Percentiles rank a stretch among this genome's conserved stretches.
Evolutionary conservation across 2,113 vertebrate genomes (phyloP).

Genomic region (Crocuta crocuta): DNA sequence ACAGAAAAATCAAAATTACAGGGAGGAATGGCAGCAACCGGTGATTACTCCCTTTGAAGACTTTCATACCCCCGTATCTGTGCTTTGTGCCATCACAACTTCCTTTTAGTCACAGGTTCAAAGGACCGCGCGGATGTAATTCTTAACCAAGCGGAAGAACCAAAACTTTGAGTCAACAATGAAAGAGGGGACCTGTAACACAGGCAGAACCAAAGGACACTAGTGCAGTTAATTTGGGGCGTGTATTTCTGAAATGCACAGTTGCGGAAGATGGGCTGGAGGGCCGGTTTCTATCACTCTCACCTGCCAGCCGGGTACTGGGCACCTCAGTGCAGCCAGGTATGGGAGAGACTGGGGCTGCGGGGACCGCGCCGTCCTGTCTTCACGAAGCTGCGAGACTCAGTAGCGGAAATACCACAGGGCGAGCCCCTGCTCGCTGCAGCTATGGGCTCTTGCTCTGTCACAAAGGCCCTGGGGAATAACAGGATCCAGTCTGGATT

Average conservation of each 20-base stretch:
- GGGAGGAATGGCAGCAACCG: not conserved
- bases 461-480: not conserved
- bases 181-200: not conserved
- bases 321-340: not conserved
- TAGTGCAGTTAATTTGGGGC: not conserved
- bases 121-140: not conserved
- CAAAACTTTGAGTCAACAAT: not conserved
- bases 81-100: not conserved
- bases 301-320: not conserved
- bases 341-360: not conserved
- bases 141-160: not conserved
- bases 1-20: not conserved
- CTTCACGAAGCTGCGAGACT: accelerated
- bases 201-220: not conserved
- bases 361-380: not conserved
- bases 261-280: not conserved
- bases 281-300: not conserved
- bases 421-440: accelerated
- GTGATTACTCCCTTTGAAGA: not conserved
- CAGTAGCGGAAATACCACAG: not conserved
- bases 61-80: not conserved
- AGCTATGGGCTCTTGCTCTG: not conserved
- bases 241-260: not conserved
- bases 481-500: not conserved
- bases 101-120: not conserved